A percentile compares a stretch with the other conserved stretches of the same genome.
Evolutionary conservation across 2,888 invertebrate species (phyloP).

Genomic region (Pachymerium ferrugineum): DNA sequence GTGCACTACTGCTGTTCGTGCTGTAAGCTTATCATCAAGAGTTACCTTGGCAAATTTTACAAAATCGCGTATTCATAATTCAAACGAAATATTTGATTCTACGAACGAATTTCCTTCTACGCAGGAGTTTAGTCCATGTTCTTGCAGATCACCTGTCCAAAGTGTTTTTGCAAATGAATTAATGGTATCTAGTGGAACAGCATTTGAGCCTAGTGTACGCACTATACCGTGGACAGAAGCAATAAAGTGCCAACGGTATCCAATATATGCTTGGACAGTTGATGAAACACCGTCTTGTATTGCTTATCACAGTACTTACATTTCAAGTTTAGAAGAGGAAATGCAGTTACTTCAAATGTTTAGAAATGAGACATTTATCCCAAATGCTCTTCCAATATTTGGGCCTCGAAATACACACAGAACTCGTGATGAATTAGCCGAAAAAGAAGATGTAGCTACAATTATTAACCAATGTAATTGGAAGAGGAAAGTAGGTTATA

Average conservation of each 20-base stretch:
- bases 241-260: not conserved
- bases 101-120: not conserved
- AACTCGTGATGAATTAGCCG: not conserved
- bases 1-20: not conserved
- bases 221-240: not conserved
- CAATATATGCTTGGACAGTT: not conserved
- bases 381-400: not conserved
- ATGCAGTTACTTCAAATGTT: not conserved
- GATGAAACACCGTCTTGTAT: not conserved
- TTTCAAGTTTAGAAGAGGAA: not conserved
- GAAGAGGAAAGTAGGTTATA: not conserved
- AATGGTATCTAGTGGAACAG: not conserved
- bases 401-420: not conserved
- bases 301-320: not conserved
- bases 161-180: not conserved
- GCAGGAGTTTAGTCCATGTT: not conserved
- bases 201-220: not conserved
- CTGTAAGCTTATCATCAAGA: not conserved
- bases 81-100: not conserved
- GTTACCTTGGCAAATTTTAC: not conserved
- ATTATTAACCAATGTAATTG: not conserved
- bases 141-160: not conserved
- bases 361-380: not conserved
- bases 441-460: not conserved
- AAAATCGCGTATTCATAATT: not conserved